Percentiles rank a stretch among this genome's conserved stretches.
Evolutionary conservation across 2,113 vertebrate genomes (phyloP).

Genomic region (Hoplias malabaricus): DNA sequence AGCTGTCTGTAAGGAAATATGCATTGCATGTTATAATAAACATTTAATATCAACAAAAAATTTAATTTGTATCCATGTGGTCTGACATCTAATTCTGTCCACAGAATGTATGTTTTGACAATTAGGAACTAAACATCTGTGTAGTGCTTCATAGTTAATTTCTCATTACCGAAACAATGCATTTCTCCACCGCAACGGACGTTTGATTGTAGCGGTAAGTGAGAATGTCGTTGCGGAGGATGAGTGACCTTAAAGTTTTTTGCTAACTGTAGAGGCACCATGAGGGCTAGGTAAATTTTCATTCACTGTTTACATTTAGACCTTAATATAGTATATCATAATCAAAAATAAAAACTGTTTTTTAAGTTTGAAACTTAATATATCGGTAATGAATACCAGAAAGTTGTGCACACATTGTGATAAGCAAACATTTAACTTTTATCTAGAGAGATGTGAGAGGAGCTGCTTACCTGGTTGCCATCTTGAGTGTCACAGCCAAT

Average conservation of each 20-base stretch:
- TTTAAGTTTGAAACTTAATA: neutral
- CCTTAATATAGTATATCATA: neutral
- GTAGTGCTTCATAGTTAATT: neutral
- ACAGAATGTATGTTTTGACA: neutral
- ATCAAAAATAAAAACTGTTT: no score
- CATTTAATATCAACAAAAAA: no score
- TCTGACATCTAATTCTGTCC: neutral
- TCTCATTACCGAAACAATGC: conserved; percentile 2
- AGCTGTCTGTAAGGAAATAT: no score
- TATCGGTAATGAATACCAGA: neutral
- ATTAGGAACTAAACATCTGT: neutral
- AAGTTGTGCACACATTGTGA: neutral
- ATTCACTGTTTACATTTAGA: neutral
- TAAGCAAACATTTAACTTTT: no score
- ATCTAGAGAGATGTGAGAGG: no score
- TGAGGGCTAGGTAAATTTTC: neutral
- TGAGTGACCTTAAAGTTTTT: neutral
- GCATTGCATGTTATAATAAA: no score
- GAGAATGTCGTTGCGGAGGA: neutral
- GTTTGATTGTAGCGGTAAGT: neutral
- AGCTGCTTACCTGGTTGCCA: no score
- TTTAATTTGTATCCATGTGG: no score
- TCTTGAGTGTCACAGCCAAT: no score
- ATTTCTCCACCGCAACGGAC: conserved; percentile 6
- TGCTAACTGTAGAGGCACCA: neutral